A percentile compares a stretch with the other conserved stretches of the same genome.
These are phyloP conservation scores for Nomada lathburiana DNA, from an alignment of 2,888 invertebrate genomes.

Conservation along the genomic window DNA sequence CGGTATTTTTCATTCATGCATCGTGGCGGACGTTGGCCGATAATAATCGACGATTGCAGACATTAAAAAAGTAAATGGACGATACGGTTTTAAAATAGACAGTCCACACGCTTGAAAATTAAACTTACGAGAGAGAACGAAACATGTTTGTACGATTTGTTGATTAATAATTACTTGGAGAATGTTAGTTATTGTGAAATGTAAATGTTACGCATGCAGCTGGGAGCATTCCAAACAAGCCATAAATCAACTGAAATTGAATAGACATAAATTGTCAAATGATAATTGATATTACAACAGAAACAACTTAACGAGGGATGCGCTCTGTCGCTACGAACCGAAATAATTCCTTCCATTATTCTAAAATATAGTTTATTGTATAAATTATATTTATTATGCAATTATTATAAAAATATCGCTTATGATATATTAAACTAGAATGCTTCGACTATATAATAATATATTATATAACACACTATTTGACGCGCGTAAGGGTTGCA, in stretches of 20 bases:
- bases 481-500: conserved; percentile 9
- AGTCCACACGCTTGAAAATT: neutral
- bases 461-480: conserved; percentile 30
- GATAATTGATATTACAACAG: neutral
- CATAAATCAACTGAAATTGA: neutral
- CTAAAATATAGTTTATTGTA: conserved; percentile 30
- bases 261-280: conserved; percentile 5
- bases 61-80: neutral
- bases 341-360: neutral
- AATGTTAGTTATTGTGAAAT: neutral
- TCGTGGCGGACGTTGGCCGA: too few relatives aligned
- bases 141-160: neutral
- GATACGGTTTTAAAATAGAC: neutral
- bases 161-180: neutral
- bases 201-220: neutral
- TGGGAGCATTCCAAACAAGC: neutral
- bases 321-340: neutral
- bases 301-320: neutral
- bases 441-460: conserved; percentile 29
- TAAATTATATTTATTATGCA: conserved; percentile 26
- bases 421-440: conserved; percentile 18
- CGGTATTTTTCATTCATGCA: neutral
- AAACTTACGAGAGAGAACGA: neutral
- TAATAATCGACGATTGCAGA: neutral
- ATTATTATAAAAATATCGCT: conserved; percentile 47